Evolutionary conservation across 2,113 vertebrate genomes (phyloP), one percentile per base, ranked within the genome.

Genomic region (Mesitornis unicolor): DNA sequence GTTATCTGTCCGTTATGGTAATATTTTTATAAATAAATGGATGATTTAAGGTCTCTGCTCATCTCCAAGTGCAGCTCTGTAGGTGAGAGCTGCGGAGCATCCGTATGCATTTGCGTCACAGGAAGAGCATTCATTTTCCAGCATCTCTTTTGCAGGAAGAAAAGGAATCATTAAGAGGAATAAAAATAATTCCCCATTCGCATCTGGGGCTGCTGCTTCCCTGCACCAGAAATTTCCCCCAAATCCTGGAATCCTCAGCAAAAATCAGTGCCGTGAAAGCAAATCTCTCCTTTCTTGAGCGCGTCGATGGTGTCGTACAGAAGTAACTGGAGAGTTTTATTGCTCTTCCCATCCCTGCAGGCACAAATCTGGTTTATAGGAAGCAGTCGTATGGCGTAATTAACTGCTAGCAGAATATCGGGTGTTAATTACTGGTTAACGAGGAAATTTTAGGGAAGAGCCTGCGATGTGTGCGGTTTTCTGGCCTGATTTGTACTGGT

Each of bases 241-340:
- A 13, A 13, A n/a, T n/a, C n/a, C n/a, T n/a, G n/a, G n/a, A n/a
- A n/a, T n/a, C n/a, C n/a, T n/a, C n/a, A 8, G 60, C 0, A 0
- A 29, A 33, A 38, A 20, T 20, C 33, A 7, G 42, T 1, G 0
- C 11, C 2, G 0, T 1, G 45, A 11, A 38, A 21, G 33, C 33
- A 29, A 64, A n/a, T 6, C 13, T 15, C 22, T 38, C 75, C 48
- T 33, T 51, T 28, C 16, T 17, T 2, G 48, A 40, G 36, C 1
- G 57, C 1, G 0, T 20, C 36, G 31, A 42, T 11, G 40, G 16
- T 8, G 22, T 11, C 0, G 1, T 15, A 3, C 1, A 14, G 53
- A 48, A 47, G 50, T 6, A 71, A 15, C 18, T 1, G 1, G 12
- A 47, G 78, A 15, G 59, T 48, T 89, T 64, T 53, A 16, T 64